phyloP scores from a whole-genome alignment of 2,888 invertebrate species.

The Rosalia funebris region DNA sequence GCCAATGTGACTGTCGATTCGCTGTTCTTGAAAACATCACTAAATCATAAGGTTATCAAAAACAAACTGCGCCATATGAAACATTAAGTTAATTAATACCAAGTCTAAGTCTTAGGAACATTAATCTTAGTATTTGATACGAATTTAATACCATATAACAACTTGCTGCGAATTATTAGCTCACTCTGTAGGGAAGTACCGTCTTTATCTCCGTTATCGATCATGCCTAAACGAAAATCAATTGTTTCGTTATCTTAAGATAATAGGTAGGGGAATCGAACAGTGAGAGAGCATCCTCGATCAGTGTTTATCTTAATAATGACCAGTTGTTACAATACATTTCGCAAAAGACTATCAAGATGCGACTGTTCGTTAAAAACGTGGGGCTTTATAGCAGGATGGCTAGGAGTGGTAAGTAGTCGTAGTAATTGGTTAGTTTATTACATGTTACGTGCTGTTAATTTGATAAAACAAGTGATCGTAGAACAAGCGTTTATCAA shows the following conservation, averaged over 20 bases:
- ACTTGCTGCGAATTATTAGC: background rate
- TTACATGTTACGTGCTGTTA: background rate
- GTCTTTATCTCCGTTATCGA: constrained; percentile 4
- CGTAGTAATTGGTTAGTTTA: no score
- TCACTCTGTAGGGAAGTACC: constrained; percentile 3
- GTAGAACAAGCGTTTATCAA: no score
- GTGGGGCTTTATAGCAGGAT: constrained; percentile 2
- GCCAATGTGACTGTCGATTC: no score
- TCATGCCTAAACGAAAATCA: background rate
- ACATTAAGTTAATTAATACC: no score
- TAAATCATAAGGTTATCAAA: no score
- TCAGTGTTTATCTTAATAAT: background rate
- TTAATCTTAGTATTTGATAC: no score
- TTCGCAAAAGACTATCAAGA: background rate
- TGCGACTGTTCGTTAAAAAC: constrained; percentile 8
- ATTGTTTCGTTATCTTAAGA: constrained; percentile 3
- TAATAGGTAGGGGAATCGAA: background rate
- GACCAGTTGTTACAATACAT: background rate
- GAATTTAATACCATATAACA: no score
- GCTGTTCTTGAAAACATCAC: no score
- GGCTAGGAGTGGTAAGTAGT: constrained; percentile 19
- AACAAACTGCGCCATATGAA: no score
- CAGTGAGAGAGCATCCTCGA: background rate
- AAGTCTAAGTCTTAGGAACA: no score
- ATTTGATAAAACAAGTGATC: no score